These are phyloP conservation scores for Sebastes schlegelii DNA, from an alignment of 2,113 vertebrate genomes.

Conservation along the genomic window DNA sequence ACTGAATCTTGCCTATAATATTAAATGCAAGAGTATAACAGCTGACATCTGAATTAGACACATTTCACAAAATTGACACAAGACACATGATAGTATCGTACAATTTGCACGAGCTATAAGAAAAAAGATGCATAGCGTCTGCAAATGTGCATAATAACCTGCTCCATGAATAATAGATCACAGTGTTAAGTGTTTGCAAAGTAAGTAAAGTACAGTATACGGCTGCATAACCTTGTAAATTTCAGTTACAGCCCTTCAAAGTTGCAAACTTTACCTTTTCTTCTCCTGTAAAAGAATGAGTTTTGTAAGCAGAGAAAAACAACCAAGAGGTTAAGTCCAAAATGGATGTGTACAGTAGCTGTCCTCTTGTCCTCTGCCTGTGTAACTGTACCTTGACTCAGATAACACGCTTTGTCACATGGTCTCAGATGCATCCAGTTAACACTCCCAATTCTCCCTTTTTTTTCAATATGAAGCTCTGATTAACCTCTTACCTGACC, in stretches of 20 bases:
- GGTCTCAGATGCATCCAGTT: constrained; percentile 43
- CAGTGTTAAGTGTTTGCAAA: too few species aligned
- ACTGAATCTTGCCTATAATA: background rate
- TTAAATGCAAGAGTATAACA: background rate
- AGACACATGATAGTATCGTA: background rate
- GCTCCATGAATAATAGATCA: constrained; percentile 27
- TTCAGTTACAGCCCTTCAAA: background rate
- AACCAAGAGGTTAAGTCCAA: constrained; percentile 9
- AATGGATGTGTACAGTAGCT: constrained; percentile 7
- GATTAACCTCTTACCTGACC: background rate
- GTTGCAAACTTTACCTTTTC: constrained; percentile 15
- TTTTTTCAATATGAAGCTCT: background rate
- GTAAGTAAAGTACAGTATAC: too few species aligned
- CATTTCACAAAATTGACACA: background rate
- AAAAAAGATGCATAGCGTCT: background rate
- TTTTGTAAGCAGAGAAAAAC: constrained; percentile 3
- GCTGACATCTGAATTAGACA: background rate
- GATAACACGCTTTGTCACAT: constrained; percentile 43
- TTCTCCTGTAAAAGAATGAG: background rate
- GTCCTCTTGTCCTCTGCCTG: constrained; percentile 48
- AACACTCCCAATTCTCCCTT: constrained; percentile 20
- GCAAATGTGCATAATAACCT: background rate
- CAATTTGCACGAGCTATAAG: background rate
- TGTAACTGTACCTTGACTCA: constrained; percentile 41
- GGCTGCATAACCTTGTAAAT: background rate